A percentile compares a stretch with the other conserved stretches of the same genome.
Conservation (phyloP, 2,797 vertebrate genomes). For the Myotis vivesi region DNA sequence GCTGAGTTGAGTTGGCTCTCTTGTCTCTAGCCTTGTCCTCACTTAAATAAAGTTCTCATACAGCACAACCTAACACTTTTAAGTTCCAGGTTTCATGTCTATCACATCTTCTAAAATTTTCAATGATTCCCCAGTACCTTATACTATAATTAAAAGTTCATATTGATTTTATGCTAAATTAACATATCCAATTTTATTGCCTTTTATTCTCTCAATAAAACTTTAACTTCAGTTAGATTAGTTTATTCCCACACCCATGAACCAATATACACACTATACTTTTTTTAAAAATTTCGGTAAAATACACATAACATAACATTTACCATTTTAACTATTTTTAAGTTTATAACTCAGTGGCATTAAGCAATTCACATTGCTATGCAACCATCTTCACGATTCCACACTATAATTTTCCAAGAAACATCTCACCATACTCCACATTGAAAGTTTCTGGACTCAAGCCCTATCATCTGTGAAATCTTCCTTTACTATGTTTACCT, state of each 20-base stretch:
- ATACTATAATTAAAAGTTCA: slow-evolving; percentile 27
- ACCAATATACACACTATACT: neutral
- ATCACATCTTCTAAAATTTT: slow-evolving; percentile 7
- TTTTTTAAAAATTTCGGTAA: neutral
- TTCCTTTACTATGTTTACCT: neutral
- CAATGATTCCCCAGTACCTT: neutral
- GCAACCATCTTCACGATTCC: neutral
- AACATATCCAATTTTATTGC: neutral
- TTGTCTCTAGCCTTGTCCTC: neutral
- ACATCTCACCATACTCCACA: neutral
- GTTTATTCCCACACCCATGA: neutral
- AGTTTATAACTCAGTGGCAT: neutral
- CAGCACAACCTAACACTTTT: neutral
- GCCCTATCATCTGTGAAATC: neutral
- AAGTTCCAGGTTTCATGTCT: slow-evolving; percentile 5
- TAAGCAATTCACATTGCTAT: neutral
- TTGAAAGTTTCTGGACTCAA: neutral
- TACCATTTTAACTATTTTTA: slow-evolving; percentile 24
- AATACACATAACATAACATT: neutral
- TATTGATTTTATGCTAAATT: slow-evolving; percentile 45
- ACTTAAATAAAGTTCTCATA: neutral
- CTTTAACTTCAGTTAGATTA: neutral
- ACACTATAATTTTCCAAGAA: neutral
- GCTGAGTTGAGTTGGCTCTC: neutral
- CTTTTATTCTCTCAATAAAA: neutral